Conservation (phyloP, 2,888 invertebrate genomes). For the Oligia fasciuncula region DNA sequence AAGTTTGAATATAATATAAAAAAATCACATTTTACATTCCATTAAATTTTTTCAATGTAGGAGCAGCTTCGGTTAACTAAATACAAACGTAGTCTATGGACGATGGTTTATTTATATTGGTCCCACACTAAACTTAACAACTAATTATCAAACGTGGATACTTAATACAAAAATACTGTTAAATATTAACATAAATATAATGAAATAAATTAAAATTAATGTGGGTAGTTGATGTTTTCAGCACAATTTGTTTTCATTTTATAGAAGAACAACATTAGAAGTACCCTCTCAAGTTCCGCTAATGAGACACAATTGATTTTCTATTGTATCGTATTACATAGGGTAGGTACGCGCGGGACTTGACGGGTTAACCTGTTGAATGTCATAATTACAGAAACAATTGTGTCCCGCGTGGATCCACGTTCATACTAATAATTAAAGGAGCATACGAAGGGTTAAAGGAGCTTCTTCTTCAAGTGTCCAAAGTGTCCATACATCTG, state of each 20-base stretch:
- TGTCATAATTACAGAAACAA: too few species aligned
- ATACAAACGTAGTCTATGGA: slow-evolving; percentile 56
- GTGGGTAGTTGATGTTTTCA: slow-evolving; percentile 38
- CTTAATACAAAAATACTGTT: slow-evolving; percentile 66
- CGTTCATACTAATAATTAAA: too few species aligned
- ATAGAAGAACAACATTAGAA: not conserved
- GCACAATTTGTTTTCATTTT: slow-evolving; percentile 25
- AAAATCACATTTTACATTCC: not conserved
- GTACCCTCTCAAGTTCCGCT: not conserved
- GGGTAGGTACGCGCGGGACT: too few species aligned
- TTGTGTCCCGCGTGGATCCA: too few species aligned
- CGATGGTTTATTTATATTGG: slow-evolving; percentile 50
- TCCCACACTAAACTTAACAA: slow-evolving; percentile 63
- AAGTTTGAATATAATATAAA: not conserved
- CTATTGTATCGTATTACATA: too few species aligned
- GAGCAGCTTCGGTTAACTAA: not conserved
- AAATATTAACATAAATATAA: slow-evolving; percentile 56
- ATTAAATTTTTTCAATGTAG: not conserved
- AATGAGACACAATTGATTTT: too few species aligned
- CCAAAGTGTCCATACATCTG: not conserved
- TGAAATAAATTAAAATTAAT: slow-evolving; percentile 51
- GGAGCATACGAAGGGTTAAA: not conserved
- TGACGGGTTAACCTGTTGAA: not conserved
- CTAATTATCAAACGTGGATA: slow-evolving; percentile 56
- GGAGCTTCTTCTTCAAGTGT: not conserved